These are phyloP conservation scores for Drosophila prolongata DNA, from an alignment of 2,888 invertebrate species.

Conservation along the genomic window DNA sequence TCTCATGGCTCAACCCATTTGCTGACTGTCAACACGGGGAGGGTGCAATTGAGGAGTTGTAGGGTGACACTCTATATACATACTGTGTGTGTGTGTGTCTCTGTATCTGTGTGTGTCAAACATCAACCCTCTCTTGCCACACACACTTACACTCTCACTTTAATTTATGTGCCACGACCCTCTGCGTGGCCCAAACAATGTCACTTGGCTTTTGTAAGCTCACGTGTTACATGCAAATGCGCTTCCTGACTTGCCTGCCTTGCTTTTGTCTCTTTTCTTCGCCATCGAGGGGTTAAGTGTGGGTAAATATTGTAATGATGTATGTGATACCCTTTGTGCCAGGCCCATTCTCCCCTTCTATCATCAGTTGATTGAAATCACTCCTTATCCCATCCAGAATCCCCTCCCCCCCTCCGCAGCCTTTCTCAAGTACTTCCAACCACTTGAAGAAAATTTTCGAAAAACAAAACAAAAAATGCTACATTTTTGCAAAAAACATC, in stretches of 20 bases:
- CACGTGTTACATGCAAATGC: conserved; percentile 78
- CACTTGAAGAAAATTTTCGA: conserved; percentile 59
- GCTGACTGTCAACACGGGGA: conserved; percentile 30
- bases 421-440: conserved; percentile 19
- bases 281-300: conserved; percentile 52
- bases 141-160: conserved; percentile 70
- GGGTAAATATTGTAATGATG: conserved; percentile 80
- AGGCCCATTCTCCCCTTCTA: conserved; percentile 11
- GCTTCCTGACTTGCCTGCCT: conserved; percentile 57
- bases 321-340: conserved; percentile 71
- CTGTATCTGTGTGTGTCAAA: conserved; percentile 32
- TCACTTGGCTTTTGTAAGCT: conserved; percentile 76
- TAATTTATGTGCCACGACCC: conserved; percentile 73
- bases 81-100: conserved; percentile 19
- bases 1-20: conserved; percentile 40
- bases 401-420: conserved; percentile 2
- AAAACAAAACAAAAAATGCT: conserved; percentile 37
- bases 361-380: conserved; percentile 75
- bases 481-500: conserved; percentile 57
- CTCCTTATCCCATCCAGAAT: conserved; percentile 46
- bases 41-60: conserved; percentile 28
- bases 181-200: conserved; percentile 66
- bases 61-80: conserved; percentile 8
- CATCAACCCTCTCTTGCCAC: conserved; percentile 43
- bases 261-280: conserved; percentile 17